Base-by-base conservation (phyloP, 2,113 vertebrate species). In the Amphilophus citrinellus region DNA sequence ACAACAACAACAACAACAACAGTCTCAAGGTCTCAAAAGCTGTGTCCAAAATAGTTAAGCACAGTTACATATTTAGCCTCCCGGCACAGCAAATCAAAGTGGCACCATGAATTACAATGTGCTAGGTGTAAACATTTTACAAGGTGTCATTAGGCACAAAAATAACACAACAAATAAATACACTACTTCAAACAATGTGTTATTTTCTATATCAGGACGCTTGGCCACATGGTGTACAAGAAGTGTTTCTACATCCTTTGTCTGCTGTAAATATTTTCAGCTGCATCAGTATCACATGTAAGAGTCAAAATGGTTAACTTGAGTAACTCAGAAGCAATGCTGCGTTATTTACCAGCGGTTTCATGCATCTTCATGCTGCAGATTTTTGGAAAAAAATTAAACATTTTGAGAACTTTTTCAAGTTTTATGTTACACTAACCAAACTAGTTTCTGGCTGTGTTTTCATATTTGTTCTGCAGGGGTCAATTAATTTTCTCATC, bases 91-190 rank as follows among this genome's bases (percentile, higher is more conserved):
- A 76, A 76, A 53, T 37, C 22, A 37, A 75, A 58, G 53, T 61
- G 58, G 37, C 22, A 79, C 61, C 61, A 39, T 79, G n/a, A 47
- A 35, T 37, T 65, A 73, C 66, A 18, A 65, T 39, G n/a, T 79
- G 15, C 32, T 57, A 56, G 32, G 37, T n/a, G 22, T 32, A 59
- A 80, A 44, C 50, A 68, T 73, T 53, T 27, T 42, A 80, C 53
- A 5, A 32, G 53, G 35, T n/a, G 35, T 68, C 62, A 58, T 79
- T 65, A 57, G 22, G 22, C 14, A 27, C 47, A 65, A 65, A 57
- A 65, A 53, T 42, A 59, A 44, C 57, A 59, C 3, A 0, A 8
- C 53, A 76, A 56, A 10, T 20, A 58, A 58, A 14, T 11, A 58
- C 44, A 47, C 44, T 47, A 20, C 20, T 71, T 32, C 3, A 3